Evolutionary conservation across 2,888 invertebrate genomes (phyloP).

Genomic region (Lapara coniferarum): DNA sequence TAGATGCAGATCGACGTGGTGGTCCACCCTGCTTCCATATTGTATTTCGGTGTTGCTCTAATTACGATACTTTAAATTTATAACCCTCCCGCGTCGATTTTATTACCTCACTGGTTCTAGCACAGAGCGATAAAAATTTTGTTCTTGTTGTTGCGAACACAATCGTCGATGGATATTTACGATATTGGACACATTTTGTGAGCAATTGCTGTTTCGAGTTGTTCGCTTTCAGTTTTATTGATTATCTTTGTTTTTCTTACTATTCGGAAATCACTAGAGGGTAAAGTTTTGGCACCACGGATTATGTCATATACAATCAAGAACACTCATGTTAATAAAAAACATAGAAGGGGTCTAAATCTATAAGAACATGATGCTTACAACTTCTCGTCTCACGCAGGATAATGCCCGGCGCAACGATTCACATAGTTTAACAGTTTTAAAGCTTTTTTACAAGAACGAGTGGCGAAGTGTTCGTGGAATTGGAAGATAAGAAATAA

Average conservation of each 20-base stretch:
- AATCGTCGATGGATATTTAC: conserved; percentile 32
- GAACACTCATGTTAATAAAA: not conserved
- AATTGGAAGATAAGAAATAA: conserved; percentile 62
- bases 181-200: conserved; percentile 32
- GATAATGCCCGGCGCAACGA: conserved; percentile 3
- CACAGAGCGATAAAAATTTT: conserved; percentile 39
- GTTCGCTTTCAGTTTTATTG: conserved; percentile 26
- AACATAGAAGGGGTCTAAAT: conserved; percentile 7
- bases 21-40: conserved; percentile 55
- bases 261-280: not conserved
- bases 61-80: conserved; percentile 53
- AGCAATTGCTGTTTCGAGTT: conserved; percentile 28
- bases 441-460: conserved; percentile 37
- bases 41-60: conserved; percentile 52
- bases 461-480: conserved; percentile 56
- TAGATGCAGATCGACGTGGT: conserved; percentile 60
- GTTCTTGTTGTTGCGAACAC: conserved; percentile 35
- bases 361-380: not conserved
- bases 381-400: conserved; percentile 1
- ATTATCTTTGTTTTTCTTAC: not conserved
- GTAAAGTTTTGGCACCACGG: not conserved
- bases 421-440: conserved; percentile 34
- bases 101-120: conserved; percentile 50
- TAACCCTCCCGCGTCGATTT: conserved; percentile 61
- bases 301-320: not conserved